Percentiles rank a stretch among this genome's conserved stretches.
Evolutionary conservation across 2,888 invertebrate genomes (phyloP).

Genomic region (Meteorus cinctellus): DNA sequence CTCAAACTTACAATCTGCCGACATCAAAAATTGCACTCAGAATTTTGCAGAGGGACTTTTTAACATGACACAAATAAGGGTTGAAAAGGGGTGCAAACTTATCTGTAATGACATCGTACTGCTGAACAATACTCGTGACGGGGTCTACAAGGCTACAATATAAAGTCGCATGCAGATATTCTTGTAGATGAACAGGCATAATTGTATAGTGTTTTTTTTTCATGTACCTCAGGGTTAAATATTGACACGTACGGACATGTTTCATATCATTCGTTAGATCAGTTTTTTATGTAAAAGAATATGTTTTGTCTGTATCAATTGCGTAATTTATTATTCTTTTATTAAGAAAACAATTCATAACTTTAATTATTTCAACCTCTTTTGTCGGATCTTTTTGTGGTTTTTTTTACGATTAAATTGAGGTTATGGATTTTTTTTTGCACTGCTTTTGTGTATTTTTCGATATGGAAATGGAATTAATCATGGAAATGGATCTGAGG

Average conservation of each 20-base stretch:
- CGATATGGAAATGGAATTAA: not conserved
- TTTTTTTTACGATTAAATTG: too few species aligned
- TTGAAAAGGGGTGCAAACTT: conserved; percentile 65
- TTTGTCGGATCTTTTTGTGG: too few species aligned
- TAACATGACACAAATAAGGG: conserved; percentile 37
- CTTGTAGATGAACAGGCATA: not conserved
- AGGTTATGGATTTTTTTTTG: too few species aligned
- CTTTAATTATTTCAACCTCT: too few species aligned
- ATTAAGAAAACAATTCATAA: too few species aligned
- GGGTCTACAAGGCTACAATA: conserved; percentile 63
- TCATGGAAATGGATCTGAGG: not conserved
- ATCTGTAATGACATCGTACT: conserved; percentile 72
- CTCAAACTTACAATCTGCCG: conserved; percentile 33
- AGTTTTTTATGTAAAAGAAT: too few species aligned
- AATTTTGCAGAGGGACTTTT: conserved; percentile 42
- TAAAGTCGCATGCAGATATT: conserved; percentile 18
- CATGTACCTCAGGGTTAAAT: too few species aligned
- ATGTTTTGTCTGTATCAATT: too few species aligned
- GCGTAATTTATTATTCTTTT: too few species aligned
- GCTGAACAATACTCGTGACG: conserved; percentile 50
- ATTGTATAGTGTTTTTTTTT: too few species aligned
- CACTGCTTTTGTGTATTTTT: not conserved
- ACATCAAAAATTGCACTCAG: conserved; percentile 21
- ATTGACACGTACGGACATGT: too few species aligned
- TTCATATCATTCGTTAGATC: too few species aligned